Evolutionary conservation across 2,113 vertebrate genomes (phyloP), one percentile per base, ranked within the genome.

Genomic region (Pseudorasbora parva): DNA sequence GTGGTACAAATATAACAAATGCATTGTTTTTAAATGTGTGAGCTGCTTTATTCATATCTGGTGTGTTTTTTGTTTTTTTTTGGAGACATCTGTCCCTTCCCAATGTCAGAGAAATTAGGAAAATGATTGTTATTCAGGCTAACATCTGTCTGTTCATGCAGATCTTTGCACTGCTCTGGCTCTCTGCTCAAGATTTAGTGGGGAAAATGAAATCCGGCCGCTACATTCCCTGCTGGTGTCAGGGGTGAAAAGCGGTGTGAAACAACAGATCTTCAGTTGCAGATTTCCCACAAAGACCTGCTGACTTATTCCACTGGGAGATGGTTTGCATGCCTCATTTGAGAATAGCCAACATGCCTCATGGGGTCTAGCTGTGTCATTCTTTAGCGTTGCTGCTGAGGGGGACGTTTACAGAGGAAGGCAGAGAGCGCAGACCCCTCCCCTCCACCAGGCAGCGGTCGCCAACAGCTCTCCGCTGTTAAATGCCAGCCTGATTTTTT

Each of bases 291-390:
- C 51, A 71, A 49, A 87, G 56, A 69, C 75, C 23, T n/a, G 25
- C 30, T 17, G 64, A 69, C 45, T 71, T 69, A 23, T 71, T 81
- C 62, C 30, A 0, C 45, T 41, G 64, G 21, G 14, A 56, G 64
- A 81, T 69, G 62, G 49, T 68, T 81, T 21, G 78, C 71, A 64
- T 68, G 72, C 59, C 85, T 89, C 85, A 78, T 84, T 83, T 85
- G 81, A 81, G 69, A 81, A 79, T 80, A 64, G 60, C 85, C 76
- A 78, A 60, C 84, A 60, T 56, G 80, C 80, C 73, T 86, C 77
- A 45, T 21, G 30, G 71, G 68, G 75, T 57, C 69, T 72, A 68
- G 45, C 56, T 78, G 59, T 84, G 77, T 51, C 64, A 79, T 78
- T 75, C 47, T 59, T 75, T 79, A 77, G 60, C 54, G 6, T 23